Conservation (phyloP, 1,140 invertebrate species). For the Sesamia nonagrioides region DNA sequence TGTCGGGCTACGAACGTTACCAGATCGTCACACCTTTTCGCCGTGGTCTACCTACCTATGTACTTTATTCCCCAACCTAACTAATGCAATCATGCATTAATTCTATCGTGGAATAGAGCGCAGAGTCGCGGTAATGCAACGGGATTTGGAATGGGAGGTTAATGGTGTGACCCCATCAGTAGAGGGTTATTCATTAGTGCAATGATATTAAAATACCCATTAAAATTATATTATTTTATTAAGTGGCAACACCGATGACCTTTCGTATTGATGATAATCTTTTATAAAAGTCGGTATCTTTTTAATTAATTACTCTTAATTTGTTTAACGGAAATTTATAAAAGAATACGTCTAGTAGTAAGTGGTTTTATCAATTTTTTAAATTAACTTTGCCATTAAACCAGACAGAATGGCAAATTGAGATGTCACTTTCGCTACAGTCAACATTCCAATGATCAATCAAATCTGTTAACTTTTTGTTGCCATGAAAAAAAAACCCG, state of each 20-base stretch:
- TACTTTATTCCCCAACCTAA: too few species aligned
- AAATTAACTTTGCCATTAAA: neutral
- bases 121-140: neutral
- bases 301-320: too few species aligned
- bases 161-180: conserved; percentile 53
- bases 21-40: too few species aligned
- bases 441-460: neutral
- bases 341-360: too few species aligned
- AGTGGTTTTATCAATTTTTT: too few species aligned
- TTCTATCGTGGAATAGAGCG: conserved; percentile 1
- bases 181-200: conserved; percentile 23
- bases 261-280: too few species aligned
- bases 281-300: too few species aligned
- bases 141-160: conserved; percentile 40
- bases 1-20: too few species aligned
- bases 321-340: too few species aligned
- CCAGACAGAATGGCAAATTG: neutral
- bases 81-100: neutral
- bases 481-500: neutral
- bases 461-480: neutral
- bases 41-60: too few species aligned
- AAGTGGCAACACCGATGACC: too few species aligned
- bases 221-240: too few species aligned
- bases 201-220: neutral
- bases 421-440: neutral